A percentile compares a stretch with the other conserved stretches of the same genome.
phyloP scores from a whole-genome alignment of 2,888 invertebrate species.

The Eumacrocentrus americanus region DNA sequence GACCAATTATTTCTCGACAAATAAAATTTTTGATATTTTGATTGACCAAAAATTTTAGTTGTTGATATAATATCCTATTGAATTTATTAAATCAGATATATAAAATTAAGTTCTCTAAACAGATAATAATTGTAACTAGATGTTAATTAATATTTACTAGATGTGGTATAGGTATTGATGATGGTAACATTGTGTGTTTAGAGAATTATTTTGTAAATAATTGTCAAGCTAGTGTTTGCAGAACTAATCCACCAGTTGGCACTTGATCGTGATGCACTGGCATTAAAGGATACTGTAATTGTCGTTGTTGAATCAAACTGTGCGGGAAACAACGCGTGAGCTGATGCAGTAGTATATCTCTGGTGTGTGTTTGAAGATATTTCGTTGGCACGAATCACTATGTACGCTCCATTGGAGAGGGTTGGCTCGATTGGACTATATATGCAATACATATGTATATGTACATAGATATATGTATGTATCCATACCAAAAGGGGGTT shows the following conservation, averaged over 20 bases:
- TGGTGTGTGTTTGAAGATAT: slow-evolving; percentile 27
- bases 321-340: slow-evolving; percentile 22
- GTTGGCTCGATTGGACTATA: slow-evolving; percentile 5
- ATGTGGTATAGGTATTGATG: too few relatives aligned
- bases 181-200: too few relatives aligned
- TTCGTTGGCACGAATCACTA: slow-evolving; percentile 21
- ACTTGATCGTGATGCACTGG: background rate
- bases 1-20: background rate
- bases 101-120: too few relatives aligned
- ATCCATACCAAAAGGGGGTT: too few relatives aligned
- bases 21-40: too few relatives aligned
- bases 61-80: too few relatives aligned
- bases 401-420: slow-evolving; percentile 17
- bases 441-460: background rate
- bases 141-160: too few relatives aligned
- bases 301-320: slow-evolving; percentile 32
- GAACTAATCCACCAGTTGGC: background rate
- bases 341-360: background rate
- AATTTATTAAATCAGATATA: too few relatives aligned
- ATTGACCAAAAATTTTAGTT: too few relatives aligned
- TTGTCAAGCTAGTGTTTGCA: too few relatives aligned
- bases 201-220: too few relatives aligned
- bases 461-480: background rate
- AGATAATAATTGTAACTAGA: too few relatives aligned
- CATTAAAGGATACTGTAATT: slow-evolving; percentile 26